Percentiles rank a stretch among this genome's conserved stretches.
phyloP scores from a whole-genome alignment of 2,888 invertebrate species.

The Linyphia triangularis region DNA sequence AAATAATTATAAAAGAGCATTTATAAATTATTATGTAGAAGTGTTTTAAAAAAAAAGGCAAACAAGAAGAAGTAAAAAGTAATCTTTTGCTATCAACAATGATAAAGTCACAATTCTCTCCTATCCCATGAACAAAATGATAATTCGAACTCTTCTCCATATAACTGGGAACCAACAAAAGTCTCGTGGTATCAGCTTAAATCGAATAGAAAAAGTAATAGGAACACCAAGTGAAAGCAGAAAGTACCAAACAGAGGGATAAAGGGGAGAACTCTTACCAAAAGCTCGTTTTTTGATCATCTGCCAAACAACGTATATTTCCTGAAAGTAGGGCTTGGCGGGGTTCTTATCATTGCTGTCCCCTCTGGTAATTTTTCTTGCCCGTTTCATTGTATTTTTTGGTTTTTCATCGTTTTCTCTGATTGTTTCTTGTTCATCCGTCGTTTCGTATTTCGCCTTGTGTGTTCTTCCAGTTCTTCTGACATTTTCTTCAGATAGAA shows the following conservation, averaged over 20 bases:
- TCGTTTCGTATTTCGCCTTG: neutral
- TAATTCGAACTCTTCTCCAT: conserved; percentile 27
- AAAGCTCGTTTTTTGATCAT: conserved; percentile 53
- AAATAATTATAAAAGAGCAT: no score
- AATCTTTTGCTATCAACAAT: neutral
- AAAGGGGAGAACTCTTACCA: neutral
- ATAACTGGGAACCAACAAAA: conserved; percentile 58
- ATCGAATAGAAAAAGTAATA: conserved; percentile 12
- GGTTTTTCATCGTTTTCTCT: conserved; percentile 36
- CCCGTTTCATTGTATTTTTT: neutral
- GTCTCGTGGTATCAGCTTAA: conserved; percentile 42
- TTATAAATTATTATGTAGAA: no score
- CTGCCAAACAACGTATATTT: conserved; percentile 42
- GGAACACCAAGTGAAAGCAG: neutral
- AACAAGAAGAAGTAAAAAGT: neutral
- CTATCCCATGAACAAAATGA: neutral
- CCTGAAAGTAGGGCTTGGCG: neutral
- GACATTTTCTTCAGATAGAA: conserved; percentile 17
- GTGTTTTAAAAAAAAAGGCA: no score
- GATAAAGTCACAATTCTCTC: conserved; percentile 2
- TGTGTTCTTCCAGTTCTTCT: conserved; percentile 18
- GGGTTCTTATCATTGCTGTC: conserved; percentile 21
- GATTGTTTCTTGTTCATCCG: conserved; percentile 34
- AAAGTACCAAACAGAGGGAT: neutral
- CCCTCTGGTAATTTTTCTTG: conserved; percentile 53